phyloP scores from a whole-genome alignment of 2,797 vertebrate genomes.

The Chaenodraco wilsoni region DNA sequence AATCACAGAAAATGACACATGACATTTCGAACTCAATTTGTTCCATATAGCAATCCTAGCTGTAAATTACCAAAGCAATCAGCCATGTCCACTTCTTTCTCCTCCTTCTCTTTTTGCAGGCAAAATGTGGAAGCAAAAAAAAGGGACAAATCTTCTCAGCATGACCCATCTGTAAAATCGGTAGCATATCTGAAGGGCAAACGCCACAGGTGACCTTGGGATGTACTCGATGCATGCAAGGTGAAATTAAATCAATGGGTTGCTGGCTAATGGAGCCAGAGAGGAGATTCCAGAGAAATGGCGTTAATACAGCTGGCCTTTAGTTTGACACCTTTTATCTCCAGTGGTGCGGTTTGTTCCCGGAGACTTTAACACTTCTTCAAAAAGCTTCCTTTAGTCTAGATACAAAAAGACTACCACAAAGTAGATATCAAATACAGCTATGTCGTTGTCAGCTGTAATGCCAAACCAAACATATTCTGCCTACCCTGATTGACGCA shows the following conservation, averaged over 20 bases:
- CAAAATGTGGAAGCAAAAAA: conserved; percentile 12
- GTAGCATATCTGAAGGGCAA: conserved; percentile 60
- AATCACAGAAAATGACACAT: conserved; percentile 68
- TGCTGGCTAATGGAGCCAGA: conserved; percentile 68
- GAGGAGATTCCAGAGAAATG: conserved; percentile 57
- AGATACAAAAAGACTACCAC: conserved; percentile 8
- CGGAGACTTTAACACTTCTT: conserved; percentile 1
- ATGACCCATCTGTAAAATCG: conserved; percentile 30
- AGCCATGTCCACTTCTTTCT: conserved; percentile 45
- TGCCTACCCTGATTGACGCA: too few species aligned
- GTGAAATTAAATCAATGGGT: conserved; percentile 70
- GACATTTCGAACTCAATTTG: conserved; percentile 71
- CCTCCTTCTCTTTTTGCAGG: conserved; percentile 21
- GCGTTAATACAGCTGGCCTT: conserved; percentile 64
- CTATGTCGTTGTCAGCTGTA: too few species aligned
- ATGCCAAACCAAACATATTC: too few species aligned
- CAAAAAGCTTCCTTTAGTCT: neutral
- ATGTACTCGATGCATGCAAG: conserved; percentile 41
- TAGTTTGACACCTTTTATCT: conserved; percentile 74
- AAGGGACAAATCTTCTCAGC: conserved; percentile 27
- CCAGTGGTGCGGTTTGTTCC: conserved; percentile 30
- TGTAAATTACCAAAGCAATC: conserved; percentile 69
- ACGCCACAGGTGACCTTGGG: conserved; percentile 57
- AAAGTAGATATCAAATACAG: too few species aligned
- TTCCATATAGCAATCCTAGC: conserved; percentile 52